Conservation (phyloP, 2,888 invertebrate genomes). For the Branchinecta sandiegonensis region DNA sequence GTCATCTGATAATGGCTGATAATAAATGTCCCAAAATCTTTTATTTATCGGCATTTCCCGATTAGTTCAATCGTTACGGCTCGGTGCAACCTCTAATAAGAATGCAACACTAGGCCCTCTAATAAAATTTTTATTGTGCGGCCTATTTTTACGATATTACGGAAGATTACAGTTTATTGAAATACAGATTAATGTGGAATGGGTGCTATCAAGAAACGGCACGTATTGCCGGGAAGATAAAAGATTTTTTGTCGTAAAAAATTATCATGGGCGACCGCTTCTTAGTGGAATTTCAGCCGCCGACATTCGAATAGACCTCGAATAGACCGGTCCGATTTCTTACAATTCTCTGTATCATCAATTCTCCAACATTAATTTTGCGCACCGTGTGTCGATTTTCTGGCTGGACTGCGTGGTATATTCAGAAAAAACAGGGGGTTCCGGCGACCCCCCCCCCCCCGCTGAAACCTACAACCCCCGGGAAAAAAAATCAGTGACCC, state of each 20-base stretch:
- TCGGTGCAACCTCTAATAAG: conserved; percentile 15
- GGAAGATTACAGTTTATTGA: conserved; percentile 9
- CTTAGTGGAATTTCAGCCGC: too few species aligned
- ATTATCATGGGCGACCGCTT: too few species aligned
- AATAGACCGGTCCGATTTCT: too few species aligned
- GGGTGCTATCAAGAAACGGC: not conserved
- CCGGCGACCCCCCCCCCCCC: too few species aligned
- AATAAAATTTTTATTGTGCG: conserved; percentile 8
- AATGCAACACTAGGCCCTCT: conserved; percentile 3
- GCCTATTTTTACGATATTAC: conserved; percentile 16
- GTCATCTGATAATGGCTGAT: conserved; percentile 12
- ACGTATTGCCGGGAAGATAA: not conserved
- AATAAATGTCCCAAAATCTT: conserved; percentile 10
- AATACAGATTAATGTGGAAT: conserved; percentile 11
- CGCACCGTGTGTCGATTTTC: too few species aligned
- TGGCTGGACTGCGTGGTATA: too few species aligned
- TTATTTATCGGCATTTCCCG: conserved; percentile 16
- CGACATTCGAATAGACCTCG: too few species aligned
- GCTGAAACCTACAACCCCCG: too few species aligned
- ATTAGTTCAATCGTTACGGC: conserved; percentile 15
- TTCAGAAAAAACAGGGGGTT: too few species aligned
- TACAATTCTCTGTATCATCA: too few species aligned
- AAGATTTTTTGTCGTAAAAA: not conserved
- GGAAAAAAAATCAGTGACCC: too few species aligned
- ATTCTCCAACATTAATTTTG: too few species aligned